A percentile compares a stretch with the other conserved stretches of the same genome.
phyloP scores from a whole-genome alignment of 2,888 invertebrate genomes.

The Lycaena phlaeas region DNA sequence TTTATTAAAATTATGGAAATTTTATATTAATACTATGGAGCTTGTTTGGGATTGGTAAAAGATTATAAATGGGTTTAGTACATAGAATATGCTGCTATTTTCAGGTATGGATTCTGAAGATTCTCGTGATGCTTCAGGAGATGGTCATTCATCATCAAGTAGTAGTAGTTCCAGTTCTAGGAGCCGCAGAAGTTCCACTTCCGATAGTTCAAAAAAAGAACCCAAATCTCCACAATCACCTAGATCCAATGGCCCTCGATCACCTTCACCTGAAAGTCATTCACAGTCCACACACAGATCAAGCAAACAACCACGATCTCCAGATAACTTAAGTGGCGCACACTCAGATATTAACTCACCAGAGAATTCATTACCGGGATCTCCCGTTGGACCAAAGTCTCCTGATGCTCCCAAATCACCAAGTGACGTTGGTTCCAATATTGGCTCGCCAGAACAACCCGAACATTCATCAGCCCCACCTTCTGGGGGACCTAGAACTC shows the following conservation, averaged over 20 bases:
- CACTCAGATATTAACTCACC: conserved; percentile 65
- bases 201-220: conserved; percentile 50
- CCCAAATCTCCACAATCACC: conserved; percentile 41
- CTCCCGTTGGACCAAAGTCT: conserved; percentile 52
- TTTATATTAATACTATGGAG: not conserved
- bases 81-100: conserved; percentile 30
- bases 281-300: conserved; percentile 29
- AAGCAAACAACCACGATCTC: conserved; percentile 36
- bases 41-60: conserved; percentile 25
- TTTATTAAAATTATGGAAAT: not conserved
- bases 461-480: conserved; percentile 37
- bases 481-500: conserved; percentile 49
- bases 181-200: conserved; percentile 56
- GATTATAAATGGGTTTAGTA: conserved; percentile 20
- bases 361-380: conserved; percentile 53
- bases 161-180: conserved; percentile 64
- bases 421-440: conserved; percentile 36
- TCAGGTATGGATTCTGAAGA: conserved; percentile 76
- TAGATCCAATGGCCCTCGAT: conserved; percentile 32
- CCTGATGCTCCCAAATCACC: conserved; percentile 63
- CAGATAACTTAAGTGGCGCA: conserved; percentile 53
- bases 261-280: conserved; percentile 31
- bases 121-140: conserved; percentile 65
- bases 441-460: conserved; percentile 32
- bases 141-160: conserved; percentile 57